phyloP scores from a whole-genome alignment of 2,888 invertebrate species.

The Cyclophora albipunctata region DNA sequence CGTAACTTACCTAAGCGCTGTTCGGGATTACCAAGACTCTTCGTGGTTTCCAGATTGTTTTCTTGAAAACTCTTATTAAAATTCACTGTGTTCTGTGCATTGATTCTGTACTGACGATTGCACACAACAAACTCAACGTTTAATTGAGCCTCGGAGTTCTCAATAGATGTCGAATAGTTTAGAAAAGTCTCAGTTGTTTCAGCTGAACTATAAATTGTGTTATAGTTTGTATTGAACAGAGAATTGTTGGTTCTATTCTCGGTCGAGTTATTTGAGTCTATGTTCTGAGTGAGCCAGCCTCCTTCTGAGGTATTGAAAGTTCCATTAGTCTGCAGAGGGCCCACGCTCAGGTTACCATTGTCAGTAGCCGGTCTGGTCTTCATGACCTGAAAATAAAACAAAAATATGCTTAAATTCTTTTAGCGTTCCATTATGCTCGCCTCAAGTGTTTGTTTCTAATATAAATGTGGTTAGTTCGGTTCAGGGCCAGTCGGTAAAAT shows the following conservation, averaged over 20 bases:
- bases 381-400: constrained; percentile 53
- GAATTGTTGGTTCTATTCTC: constrained; percentile 33
- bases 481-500: too few species aligned
- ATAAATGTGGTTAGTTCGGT: background rate
- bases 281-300: constrained; percentile 33
- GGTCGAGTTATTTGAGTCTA: constrained; percentile 24
- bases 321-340: constrained; percentile 28
- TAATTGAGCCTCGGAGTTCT: constrained; percentile 24
- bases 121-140: constrained; percentile 41
- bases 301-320: constrained; percentile 30
- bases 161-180: constrained; percentile 26
- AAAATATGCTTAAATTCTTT: constrained; percentile 1
- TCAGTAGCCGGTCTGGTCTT: constrained; percentile 47
- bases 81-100: constrained; percentile 36
- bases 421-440: background rate
- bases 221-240: constrained; percentile 35
- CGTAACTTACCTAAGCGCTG: constrained; percentile 31
- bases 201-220: constrained; percentile 28
- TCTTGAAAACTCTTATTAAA: constrained; percentile 24
- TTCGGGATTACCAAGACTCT: constrained; percentile 26
- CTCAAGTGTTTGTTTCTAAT: background rate
- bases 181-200: constrained; percentile 30
- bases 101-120: constrained; percentile 56
- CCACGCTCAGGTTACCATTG: constrained; percentile 51
- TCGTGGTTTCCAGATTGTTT: constrained; percentile 20